Conservation (phyloP, 2,113 vertebrate species). For the Pantherophis guttatus region DNA sequence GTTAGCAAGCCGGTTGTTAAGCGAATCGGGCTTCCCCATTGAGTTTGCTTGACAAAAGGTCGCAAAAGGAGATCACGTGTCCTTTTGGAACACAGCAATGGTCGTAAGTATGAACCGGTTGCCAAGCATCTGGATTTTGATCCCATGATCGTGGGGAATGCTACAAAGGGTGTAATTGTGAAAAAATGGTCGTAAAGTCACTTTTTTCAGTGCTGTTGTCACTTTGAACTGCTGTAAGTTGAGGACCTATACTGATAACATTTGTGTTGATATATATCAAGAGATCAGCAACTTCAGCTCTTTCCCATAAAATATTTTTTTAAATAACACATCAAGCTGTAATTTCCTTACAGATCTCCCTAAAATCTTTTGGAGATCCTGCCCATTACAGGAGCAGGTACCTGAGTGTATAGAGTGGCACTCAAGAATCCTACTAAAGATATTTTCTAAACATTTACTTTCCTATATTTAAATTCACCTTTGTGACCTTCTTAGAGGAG, state of each 20-base stretch:
- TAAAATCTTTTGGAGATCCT: neutral
- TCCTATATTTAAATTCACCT: neutral
- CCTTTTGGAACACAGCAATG: too few species aligned
- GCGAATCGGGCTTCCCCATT: too few species aligned
- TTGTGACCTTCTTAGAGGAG: neutral
- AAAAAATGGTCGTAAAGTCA: too few species aligned
- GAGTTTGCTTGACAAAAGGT: too few species aligned
- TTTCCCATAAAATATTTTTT: neutral
- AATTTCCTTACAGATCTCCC: neutral
- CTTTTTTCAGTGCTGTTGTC: too few species aligned
- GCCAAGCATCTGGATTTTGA: too few species aligned
- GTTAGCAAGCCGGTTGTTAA: too few species aligned
- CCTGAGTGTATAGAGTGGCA: neutral
- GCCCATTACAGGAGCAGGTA: neutral
- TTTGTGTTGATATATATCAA: neutral
- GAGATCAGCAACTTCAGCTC: neutral
- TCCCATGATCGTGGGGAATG: too few species aligned
- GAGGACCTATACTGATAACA: neutral
- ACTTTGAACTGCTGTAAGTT: too few species aligned
- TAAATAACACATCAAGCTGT: neutral
- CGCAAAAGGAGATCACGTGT: too few species aligned
- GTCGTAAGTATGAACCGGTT: too few species aligned
- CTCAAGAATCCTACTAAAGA: neutral
- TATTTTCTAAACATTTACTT: neutral
- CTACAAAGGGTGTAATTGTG: too few species aligned